A percentile compares a stretch with the other conserved stretches of the same genome.
Conservation (phyloP, 2,797 vertebrate species). For the Sus cebifrons region DNA sequence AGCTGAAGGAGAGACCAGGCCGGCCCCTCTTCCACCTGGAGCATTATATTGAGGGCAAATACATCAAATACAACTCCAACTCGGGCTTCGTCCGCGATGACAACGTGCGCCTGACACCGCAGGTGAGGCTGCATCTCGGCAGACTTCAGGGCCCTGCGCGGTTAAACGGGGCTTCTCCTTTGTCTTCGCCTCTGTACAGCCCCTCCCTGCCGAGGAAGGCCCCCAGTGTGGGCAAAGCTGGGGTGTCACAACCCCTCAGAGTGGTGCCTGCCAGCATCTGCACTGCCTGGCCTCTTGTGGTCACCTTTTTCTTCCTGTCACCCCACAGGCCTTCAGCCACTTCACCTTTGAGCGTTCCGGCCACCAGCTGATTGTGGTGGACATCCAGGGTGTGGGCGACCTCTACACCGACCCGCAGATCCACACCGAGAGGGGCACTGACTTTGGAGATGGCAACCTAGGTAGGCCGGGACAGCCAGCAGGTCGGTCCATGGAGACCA, state of each 20-base stretch:
- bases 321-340: slow-evolving; percentile 96
- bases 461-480: slow-evolving; percentile 89
- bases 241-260: background rate
- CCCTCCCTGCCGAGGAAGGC: background rate
- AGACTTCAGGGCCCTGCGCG: background rate
- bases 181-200: background rate
- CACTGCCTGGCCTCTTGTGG: background rate
- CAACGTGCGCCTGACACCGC: slow-evolving; percentile 97
- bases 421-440: slow-evolving; percentile 96
- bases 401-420: slow-evolving; percentile 99
- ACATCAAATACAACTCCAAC: slow-evolving; percentile 99
- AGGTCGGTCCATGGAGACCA: background rate
- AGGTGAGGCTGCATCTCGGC: slow-evolving; percentile 90
- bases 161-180: background rate
- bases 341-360: slow-evolving; percentile 98
- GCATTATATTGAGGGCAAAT: slow-evolving; percentile 99
- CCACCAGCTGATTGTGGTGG: slow-evolving; percentile 98
- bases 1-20: slow-evolving; percentile 94
- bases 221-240: background rate
- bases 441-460: slow-evolving; percentile 98
- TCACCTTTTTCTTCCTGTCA: background rate
- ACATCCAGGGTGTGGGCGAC: slow-evolving; percentile 99
- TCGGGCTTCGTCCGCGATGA: slow-evolving; percentile 98
- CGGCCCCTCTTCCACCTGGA: slow-evolving; percentile 97
- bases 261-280: background rate